Conservation (phyloP, 1,140 invertebrate species). For the Drosophila asahinai region DNA sequence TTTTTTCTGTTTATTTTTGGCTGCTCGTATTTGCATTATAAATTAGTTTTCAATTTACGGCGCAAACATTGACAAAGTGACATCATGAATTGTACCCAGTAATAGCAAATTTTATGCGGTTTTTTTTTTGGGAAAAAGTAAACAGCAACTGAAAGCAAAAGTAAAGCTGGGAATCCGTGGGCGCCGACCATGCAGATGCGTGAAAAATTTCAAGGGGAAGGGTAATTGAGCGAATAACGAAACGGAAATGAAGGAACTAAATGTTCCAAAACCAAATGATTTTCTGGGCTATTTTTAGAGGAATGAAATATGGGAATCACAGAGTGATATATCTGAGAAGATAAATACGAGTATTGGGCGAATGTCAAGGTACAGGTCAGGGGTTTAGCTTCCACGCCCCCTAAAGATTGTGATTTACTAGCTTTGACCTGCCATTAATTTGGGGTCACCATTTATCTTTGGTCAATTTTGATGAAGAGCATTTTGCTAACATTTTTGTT, state of each 20-base stretch:
- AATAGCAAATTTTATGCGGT: slow-evolving; percentile 33
- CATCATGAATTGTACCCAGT: slow-evolving; percentile 51
- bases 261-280: slow-evolving; percentile 41
- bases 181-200: slow-evolving; percentile 31
- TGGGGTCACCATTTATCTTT: slow-evolving; percentile 57
- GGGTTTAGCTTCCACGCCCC: slow-evolving; percentile 27
- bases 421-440: slow-evolving; percentile 15
- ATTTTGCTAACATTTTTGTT: slow-evolving; percentile 43
- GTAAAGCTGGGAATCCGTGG: slow-evolving; percentile 24
- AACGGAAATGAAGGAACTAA: slow-evolving; percentile 52
- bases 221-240: slow-evolving; percentile 44
- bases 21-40: slow-evolving; percentile 61
- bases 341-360: slow-evolving; percentile 14
- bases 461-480: slow-evolving; percentile 43
- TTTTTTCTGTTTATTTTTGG: slow-evolving; percentile 28
- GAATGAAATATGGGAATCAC: background rate
- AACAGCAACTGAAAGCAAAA: slow-evolving; percentile 20
- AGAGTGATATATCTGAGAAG: background rate
- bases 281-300: slow-evolving; percentile 31
- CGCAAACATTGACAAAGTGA: slow-evolving; percentile 74
- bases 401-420: slow-evolving; percentile 36
- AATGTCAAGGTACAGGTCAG: slow-evolving; percentile 54
- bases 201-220: slow-evolving; percentile 32
- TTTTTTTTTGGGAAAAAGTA: slow-evolving; percentile 14
- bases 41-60: slow-evolving; percentile 73